Evolutionary conservation across 2,797 vertebrate genomes (phyloP).

Genomic region (Pseudotriccus pelzelni): DNA sequence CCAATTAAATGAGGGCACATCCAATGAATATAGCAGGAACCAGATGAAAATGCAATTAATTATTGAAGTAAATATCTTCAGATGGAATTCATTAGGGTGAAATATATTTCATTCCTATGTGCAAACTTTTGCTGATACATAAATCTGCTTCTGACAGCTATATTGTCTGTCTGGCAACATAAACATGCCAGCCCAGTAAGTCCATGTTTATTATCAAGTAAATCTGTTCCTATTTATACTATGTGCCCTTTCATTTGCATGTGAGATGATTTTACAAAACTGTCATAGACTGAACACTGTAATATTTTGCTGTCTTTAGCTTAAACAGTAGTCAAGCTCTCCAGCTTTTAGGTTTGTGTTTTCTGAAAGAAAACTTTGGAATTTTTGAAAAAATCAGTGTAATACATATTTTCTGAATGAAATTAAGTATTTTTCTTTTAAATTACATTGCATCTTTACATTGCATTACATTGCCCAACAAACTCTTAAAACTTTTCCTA

Average conservation of each 20-base stretch:
- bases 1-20: neutral
- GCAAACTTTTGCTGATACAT: neutral
- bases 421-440: neutral
- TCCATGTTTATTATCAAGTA: neutral
- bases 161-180: neutral
- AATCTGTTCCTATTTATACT: neutral
- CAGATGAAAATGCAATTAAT: neutral
- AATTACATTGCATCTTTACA: neutral
- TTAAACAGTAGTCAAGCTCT: neutral
- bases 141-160: neutral
- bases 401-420: neutral
- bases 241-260: neutral
- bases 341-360: neutral
- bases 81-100: neutral
- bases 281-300: neutral
- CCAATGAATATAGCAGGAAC: neutral
- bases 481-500: neutral
- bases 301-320: neutral
- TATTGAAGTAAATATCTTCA: neutral
- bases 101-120: neutral
- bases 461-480: neutral
- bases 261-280: neutral
- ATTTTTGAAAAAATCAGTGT: neutral
- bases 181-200: neutral
- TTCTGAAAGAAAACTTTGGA: accelerated